Evolutionary conservation across 2,888 invertebrate species (phyloP).

Genomic region (Asteroscopus sphinx): DNA sequence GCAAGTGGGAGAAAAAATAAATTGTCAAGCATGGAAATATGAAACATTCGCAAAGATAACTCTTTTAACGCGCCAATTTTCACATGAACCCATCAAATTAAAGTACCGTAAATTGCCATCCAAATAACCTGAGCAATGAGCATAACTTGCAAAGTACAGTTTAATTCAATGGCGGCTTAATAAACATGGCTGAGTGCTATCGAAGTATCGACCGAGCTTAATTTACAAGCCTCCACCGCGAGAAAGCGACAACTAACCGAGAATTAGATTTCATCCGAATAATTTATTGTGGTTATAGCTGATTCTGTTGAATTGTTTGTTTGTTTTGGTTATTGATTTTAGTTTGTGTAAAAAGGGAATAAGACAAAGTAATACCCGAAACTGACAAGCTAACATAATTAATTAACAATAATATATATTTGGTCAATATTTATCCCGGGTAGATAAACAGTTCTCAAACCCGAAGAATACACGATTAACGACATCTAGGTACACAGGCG

Average conservation of each 20-base stretch:
- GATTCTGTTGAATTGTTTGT: slow-evolving; percentile 16
- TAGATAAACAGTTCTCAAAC: too few species aligned
- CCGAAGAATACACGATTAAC: too few species aligned
- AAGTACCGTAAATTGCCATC: slow-evolving; percentile 23
- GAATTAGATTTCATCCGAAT: slow-evolving; percentile 54
- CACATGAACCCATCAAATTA: background rate
- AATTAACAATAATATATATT: too few species aligned
- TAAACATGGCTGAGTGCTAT: slow-evolving; percentile 49
- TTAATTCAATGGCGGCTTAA: slow-evolving; percentile 53
- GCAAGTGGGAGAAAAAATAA: too few species aligned
- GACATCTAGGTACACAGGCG: too few species aligned
- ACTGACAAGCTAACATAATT: too few species aligned
- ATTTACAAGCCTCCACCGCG: slow-evolving; percentile 40
- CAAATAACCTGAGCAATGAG: slow-evolving; percentile 10
- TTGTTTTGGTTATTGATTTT: slow-evolving; percentile 11
- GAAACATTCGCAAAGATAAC: too few species aligned
- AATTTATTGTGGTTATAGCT: slow-evolving; percentile 45
- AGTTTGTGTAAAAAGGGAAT: too few species aligned
- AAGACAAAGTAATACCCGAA: too few species aligned
- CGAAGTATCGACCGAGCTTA: slow-evolving; percentile 38
- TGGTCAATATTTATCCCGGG: too few species aligned
- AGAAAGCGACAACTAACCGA: slow-evolving; percentile 47
- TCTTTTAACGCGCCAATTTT: background rate
- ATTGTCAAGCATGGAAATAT: too few species aligned
- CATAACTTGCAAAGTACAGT: slow-evolving; percentile 48